phyloP scores from a whole-genome alignment of 1,140 invertebrate species.

The Drosophila repletoides region DNA sequence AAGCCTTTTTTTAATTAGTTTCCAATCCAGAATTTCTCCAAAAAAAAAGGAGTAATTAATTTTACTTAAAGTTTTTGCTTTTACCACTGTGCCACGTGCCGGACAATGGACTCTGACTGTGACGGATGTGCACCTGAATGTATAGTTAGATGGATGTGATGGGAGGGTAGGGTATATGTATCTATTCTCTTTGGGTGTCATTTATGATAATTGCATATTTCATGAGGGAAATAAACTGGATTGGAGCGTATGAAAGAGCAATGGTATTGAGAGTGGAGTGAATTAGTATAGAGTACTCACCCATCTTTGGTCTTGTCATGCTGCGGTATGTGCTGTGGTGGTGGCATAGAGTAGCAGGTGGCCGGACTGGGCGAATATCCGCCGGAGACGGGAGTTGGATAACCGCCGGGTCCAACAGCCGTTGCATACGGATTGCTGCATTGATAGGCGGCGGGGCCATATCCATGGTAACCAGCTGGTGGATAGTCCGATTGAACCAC shows the following conservation, averaged over 20 bases:
- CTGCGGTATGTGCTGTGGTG: conserved; percentile 88
- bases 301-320: conserved; percentile 90
- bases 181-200: conserved; percentile 21
- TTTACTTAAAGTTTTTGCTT: not conserved
- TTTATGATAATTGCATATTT: conserved; percentile 54
- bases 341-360: conserved; percentile 92
- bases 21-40: not conserved
- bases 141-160: not conserved
- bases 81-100: conserved; percentile 18
- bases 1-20: not conserved
- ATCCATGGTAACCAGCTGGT: conserved; percentile 88
- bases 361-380: conserved; percentile 87
- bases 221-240: conserved; percentile 16
- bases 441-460: conserved; percentile 87
- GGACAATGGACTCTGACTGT: conserved; percentile 6
- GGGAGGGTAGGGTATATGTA: too few species aligned
- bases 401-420: conserved; percentile 83
- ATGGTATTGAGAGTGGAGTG: too few species aligned
- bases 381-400: conserved; percentile 86
- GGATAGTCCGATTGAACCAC: conserved; percentile 90
- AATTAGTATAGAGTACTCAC: conserved; percentile 83
- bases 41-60: too few species aligned
- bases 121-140: not conserved
- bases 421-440: conserved; percentile 82
- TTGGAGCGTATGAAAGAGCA: not conserved